These are phyloP conservation scores for Eriosoma lanigerum DNA, from an alignment of 1,140 invertebrate species.

Conservation along the genomic window DNA sequence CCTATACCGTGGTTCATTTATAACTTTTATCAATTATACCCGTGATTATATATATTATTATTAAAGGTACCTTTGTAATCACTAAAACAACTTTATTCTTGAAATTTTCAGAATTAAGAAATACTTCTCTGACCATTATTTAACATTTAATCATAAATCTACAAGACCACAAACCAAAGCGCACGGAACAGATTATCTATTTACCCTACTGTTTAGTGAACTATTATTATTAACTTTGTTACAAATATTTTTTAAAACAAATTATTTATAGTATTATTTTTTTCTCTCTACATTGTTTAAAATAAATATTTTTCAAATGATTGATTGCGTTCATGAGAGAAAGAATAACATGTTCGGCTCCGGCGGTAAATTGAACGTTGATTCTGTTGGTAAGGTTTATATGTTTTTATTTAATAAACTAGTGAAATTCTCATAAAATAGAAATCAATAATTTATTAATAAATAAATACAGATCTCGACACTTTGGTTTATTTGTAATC, in stretches of 20 bases:
- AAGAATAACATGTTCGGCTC: constrained; percentile 48
- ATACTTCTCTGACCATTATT: too few species aligned
- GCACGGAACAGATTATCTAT: too few species aligned
- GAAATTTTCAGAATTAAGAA: too few species aligned
- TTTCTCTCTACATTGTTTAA: background rate
- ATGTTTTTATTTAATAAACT: too few species aligned
- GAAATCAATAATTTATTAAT: background rate
- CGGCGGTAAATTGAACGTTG: constrained; percentile 20
- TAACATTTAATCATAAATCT: too few species aligned
- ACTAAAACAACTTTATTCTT: too few species aligned
- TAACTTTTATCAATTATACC: background rate
- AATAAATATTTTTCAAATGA: constrained; percentile 20
- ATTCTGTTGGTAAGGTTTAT: constrained; percentile 17
- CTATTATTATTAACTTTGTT: too few species aligned
- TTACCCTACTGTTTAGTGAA: too few species aligned
- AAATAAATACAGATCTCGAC: background rate
- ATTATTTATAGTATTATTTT: background rate
- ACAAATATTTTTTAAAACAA: background rate
- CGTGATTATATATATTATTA: background rate
- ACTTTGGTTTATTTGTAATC: background rate
- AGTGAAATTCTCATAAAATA: background rate
- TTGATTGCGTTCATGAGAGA: constrained; percentile 41
- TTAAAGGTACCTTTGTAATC: too few species aligned
- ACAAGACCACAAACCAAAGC: too few species aligned
- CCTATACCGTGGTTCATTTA: too few species aligned